These are phyloP conservation scores for Australoheros facetus DNA, from an alignment of 2,797 vertebrate species.

Conservation along the genomic window DNA sequence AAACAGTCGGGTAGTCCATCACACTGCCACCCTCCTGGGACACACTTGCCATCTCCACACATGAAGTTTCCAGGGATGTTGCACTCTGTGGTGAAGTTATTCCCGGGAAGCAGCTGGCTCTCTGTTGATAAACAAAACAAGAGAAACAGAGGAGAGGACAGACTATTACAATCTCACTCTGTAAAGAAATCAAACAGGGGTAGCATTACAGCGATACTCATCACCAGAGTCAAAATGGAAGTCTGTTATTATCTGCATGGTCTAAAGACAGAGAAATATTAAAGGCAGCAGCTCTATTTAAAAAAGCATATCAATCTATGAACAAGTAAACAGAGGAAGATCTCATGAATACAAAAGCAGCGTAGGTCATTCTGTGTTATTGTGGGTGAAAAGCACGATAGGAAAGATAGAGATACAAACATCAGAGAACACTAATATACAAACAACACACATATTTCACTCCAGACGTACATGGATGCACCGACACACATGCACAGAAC, in stretches of 20 bases:
- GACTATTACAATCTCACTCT: constrained; percentile 28
- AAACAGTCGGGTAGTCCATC: constrained; percentile 93
- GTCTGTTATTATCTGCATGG: constrained; percentile 21
- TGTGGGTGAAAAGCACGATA: constrained; percentile 2
- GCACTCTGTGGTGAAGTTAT: constrained; percentile 95
- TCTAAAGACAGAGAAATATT: constrained; percentile 41
- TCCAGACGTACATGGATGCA: constrained; percentile 21
- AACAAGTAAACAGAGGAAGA: constrained; percentile 38
- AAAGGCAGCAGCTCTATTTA: constrained; percentile 31
- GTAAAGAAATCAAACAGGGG: constrained; percentile 34
- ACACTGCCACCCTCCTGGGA: constrained; percentile 93
- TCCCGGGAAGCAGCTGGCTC: constrained; percentile 92
- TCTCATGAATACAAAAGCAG: constrained; percentile 48
- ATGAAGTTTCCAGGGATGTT: constrained; percentile 98
- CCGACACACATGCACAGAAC: background rate
- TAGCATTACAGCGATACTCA: constrained; percentile 29
- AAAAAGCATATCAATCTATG: constrained; percentile 30
- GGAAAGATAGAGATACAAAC: constrained; percentile 41
- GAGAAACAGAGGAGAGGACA: background rate
- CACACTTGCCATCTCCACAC: constrained; percentile 93
- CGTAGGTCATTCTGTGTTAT: constrained; percentile 27
- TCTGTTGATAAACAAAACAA: constrained; percentile 76
- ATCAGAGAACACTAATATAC: constrained; percentile 12
- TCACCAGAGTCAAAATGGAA: constrained; percentile 37
- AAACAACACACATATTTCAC: constrained; percentile 23